phyloP scores from a whole-genome alignment of 1,140 invertebrate genomes.

The Rhagoletis pomonella region DNA sequence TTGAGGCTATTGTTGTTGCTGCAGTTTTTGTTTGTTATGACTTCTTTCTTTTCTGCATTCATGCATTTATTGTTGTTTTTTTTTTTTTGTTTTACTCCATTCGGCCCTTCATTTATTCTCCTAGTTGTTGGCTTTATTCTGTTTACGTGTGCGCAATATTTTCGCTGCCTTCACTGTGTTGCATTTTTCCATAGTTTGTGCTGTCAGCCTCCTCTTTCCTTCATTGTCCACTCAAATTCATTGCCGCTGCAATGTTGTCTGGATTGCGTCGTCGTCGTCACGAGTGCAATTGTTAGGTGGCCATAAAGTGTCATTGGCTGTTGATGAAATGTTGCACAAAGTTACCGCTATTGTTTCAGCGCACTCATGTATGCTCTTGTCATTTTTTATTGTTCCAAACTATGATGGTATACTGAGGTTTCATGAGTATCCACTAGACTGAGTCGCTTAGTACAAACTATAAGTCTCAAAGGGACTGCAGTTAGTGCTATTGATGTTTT shows the following conservation, averaged over 20 bases:
- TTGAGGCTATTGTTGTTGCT: slow-evolving; percentile 38
- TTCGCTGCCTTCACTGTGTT: neutral
- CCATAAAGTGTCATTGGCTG: slow-evolving; percentile 52
- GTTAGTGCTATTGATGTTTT: neutral
- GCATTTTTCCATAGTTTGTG: neutral
- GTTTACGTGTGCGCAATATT: neutral
- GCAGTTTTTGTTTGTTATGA: slow-evolving; percentile 31
- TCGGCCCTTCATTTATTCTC: neutral
- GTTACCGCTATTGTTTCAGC: slow-evolving; percentile 17
- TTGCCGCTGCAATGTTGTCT: neutral
- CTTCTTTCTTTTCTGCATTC: slow-evolving; percentile 39
- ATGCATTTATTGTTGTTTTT: neutral
- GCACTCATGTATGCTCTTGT: neutral
- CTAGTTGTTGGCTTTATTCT: neutral
- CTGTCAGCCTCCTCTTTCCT: neutral
- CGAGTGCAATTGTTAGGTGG: slow-evolving; percentile 39
- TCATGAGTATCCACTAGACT: neutral
- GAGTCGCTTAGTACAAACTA: neutral
- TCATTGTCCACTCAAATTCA: neutral
- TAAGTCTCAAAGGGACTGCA: neutral
- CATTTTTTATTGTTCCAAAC: slow-evolving; percentile 16
- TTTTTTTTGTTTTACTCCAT: too few relatives aligned
- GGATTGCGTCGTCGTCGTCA: neutral
- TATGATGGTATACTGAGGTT: slow-evolving; percentile 13
- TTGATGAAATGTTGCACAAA: slow-evolving; percentile 31